phyloP scores from a whole-genome alignment of 2,888 invertebrate genomes.

The Nomada lathburiana region DNA sequence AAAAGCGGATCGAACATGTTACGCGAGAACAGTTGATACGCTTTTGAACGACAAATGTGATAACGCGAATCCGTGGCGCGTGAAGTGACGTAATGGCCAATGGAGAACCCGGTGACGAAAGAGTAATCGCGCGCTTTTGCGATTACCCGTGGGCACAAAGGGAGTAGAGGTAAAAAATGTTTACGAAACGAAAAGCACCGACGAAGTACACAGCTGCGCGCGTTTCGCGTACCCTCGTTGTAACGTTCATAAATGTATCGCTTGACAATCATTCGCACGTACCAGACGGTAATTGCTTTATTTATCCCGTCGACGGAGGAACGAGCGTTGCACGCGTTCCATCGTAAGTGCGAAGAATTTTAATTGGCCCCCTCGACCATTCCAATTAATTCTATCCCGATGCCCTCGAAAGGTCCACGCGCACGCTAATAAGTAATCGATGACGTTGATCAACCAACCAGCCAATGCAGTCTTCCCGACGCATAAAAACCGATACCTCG shows the following conservation, averaged over 20 bases:
- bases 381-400: constrained; percentile 63
- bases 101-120: constrained; percentile 11
- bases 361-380: constrained; percentile 59
- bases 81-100: constrained; percentile 39
- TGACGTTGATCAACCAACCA: no score
- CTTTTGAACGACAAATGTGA: constrained; percentile 43
- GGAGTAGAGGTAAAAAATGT: constrained; percentile 25
- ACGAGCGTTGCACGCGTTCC: constrained; percentile 19
- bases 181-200: constrained; percentile 7
- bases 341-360: constrained; percentile 56
- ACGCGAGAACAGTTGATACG: constrained; percentile 37
- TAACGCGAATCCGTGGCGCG: constrained; percentile 2
- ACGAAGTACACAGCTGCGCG: neutral
- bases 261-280: constrained; percentile 50
- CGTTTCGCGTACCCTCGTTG: neutral
- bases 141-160: constrained; percentile 31
- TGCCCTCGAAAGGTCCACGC: constrained; percentile 22
- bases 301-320: constrained; percentile 38
- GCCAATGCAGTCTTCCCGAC: no score
- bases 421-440: neutral
- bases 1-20: constrained; percentile 22
- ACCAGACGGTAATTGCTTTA: constrained; percentile 58
- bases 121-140: constrained; percentile 37
- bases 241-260: constrained; percentile 42
- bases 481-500: neutral